These are phyloP conservation scores for Caenorhabditis sp. DNA, from an alignment of 2,888 invertebrate species.

Conservation along the genomic window DNA sequence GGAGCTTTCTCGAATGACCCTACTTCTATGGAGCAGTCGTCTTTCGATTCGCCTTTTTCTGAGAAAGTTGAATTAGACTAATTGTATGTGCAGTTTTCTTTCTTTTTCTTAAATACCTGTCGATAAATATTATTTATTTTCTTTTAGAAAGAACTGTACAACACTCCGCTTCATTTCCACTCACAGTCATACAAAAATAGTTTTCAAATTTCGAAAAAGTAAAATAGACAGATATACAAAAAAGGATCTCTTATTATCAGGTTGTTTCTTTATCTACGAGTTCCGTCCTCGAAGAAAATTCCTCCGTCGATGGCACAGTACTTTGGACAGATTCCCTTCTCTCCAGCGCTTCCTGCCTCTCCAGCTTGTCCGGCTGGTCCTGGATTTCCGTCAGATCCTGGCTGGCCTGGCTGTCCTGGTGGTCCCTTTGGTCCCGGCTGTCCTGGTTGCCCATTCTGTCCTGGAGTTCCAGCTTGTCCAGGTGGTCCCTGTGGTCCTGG, in stretches of 20 bases:
- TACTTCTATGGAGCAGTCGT: constrained; percentile 21
- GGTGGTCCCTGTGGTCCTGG: constrained; percentile 75
- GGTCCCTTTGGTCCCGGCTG: constrained; percentile 67
- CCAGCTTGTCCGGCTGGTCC: constrained; percentile 61
- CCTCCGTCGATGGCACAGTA: constrained; percentile 72
- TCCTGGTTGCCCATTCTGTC: constrained; percentile 70
- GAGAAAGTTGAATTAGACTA: constrained; percentile 26
- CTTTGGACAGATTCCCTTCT: constrained; percentile 70
- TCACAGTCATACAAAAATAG: not conserved
- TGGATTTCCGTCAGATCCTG: constrained; percentile 72
- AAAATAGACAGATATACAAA: constrained; percentile 12
- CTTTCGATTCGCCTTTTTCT: constrained; percentile 5
- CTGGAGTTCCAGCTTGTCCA: constrained; percentile 73
- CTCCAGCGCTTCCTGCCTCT: constrained; percentile 61
- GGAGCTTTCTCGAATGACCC: constrained; percentile 35
- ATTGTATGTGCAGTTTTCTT: constrained; percentile 26
- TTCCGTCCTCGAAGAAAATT: constrained; percentile 72
- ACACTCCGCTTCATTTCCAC: constrained; percentile 30
- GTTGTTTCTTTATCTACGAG: constrained; percentile 44
- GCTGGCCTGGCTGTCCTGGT: constrained; percentile 69
- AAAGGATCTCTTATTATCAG: constrained; percentile 24
- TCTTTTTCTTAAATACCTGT: not conserved
- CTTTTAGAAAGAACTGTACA: constrained; percentile 22
- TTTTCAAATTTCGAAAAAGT: not conserved
- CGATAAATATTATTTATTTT: constrained; percentile 40